phyloP scores from a whole-genome alignment of 2,888 invertebrate genomes.

The Galeruca laticollis region DNA sequence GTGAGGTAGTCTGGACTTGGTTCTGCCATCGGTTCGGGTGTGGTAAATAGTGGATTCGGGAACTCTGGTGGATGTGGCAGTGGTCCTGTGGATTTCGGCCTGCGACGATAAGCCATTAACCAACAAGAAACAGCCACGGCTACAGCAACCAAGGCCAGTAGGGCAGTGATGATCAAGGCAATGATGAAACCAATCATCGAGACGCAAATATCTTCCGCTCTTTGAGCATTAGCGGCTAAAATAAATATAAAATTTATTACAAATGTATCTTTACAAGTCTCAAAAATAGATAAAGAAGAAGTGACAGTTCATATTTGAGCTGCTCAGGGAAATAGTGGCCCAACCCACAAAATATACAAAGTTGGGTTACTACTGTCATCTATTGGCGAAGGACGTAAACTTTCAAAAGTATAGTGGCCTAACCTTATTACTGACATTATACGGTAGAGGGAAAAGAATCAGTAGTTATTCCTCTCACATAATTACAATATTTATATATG shows the following conservation, averaged over 20 bases:
- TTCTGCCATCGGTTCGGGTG: constrained; percentile 83
- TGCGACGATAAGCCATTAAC: constrained; percentile 92
- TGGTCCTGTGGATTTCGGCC: constrained; percentile 89
- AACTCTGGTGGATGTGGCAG: constrained; percentile 95
- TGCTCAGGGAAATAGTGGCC: too few species aligned
- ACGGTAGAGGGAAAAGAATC: too few species aligned
- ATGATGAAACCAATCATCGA: constrained; percentile 94
- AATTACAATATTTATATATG: too few species aligned
- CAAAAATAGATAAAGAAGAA: too few species aligned
- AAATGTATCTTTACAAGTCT: too few species aligned
- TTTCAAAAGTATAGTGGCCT: too few species aligned
- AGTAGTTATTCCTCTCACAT: too few species aligned
- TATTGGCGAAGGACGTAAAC: too few species aligned
- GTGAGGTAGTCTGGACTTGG: constrained; percentile 85
- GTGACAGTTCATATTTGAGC: too few species aligned
- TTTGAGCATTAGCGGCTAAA: constrained; percentile 70
- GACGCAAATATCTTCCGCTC: constrained; percentile 89
- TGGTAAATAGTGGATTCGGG: constrained; percentile 92
- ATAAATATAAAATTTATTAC: constrained; percentile 42
- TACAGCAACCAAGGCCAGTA: constrained; percentile 91
- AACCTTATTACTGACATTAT: too few species aligned
- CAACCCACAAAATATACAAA: too few species aligned
- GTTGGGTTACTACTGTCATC: too few species aligned
- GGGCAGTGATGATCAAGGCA: constrained; percentile 90
- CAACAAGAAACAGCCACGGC: constrained; percentile 96